A percentile compares a stretch with the other conserved stretches of the same genome.
Evolutionary conservation across 2,888 invertebrate genomes (phyloP).

Genomic region (Cactoblastis cactorum): DNA sequence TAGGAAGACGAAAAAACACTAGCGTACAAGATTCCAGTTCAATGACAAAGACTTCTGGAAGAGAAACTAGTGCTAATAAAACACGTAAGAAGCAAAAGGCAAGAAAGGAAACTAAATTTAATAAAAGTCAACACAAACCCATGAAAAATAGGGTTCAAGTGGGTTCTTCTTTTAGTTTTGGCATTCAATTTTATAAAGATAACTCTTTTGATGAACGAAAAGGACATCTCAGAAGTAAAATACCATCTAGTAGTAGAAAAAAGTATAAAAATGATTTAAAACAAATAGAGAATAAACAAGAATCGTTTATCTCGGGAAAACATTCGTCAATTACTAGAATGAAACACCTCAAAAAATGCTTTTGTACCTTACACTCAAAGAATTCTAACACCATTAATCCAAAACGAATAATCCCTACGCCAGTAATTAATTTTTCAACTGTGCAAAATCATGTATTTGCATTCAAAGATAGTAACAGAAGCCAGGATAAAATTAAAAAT

Average conservation of each 20-base stretch:
- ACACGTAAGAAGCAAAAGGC: background rate
- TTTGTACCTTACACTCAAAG: constrained; percentile 9
- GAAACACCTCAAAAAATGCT: background rate
- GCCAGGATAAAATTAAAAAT: background rate
- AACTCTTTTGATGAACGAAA: background rate
- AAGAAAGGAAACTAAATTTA: background rate
- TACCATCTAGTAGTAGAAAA: background rate
- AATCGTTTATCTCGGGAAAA: constrained; percentile 14
- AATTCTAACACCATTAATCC: background rate
- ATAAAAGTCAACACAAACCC: constrained; percentile 6
- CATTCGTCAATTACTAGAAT: constrained; percentile 17
- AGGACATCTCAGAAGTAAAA: background rate
- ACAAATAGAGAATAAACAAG: background rate
- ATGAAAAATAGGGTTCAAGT: constrained; percentile 30
- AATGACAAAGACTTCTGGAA: constrained; percentile 3
- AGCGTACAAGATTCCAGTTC: constrained; percentile 17
- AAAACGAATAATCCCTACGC: background rate
- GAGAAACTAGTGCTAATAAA: background rate
- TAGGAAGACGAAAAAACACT: constrained; percentile 11
- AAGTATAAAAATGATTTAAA: background rate
- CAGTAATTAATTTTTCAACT: background rate
- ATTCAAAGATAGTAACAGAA: background rate
- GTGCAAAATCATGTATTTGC: background rate
- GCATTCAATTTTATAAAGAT: constrained; percentile 34
- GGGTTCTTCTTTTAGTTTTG: constrained; percentile 36